Percentiles rank a stretch among this genome's conserved stretches.
phyloP scores from a whole-genome alignment of 2,888 invertebrate species.

The Cerastis rubricosa region DNA sequence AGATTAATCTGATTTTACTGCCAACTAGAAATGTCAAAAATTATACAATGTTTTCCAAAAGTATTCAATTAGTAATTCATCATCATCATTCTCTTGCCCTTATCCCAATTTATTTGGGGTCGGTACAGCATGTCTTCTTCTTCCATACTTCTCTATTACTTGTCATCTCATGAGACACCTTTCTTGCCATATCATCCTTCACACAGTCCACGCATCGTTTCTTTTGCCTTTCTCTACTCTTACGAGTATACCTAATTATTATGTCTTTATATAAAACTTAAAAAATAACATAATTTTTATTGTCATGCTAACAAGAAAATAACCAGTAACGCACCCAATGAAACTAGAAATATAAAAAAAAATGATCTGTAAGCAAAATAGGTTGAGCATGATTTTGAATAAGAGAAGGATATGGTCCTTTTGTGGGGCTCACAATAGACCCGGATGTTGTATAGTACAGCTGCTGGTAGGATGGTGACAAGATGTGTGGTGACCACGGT shows the following conservation, averaged over 20 bases:
- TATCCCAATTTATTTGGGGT: no score
- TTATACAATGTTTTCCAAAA: no score
- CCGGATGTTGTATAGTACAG: constrained; percentile 70
- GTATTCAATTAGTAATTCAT: no score
- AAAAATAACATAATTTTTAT: background rate
- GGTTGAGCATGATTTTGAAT: constrained; percentile 57
- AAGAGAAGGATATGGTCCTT: constrained; percentile 62
- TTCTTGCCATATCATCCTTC: no score
- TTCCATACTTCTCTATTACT: no score
- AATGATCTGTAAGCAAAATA: constrained; percentile 39
- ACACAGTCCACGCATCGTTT: no score
- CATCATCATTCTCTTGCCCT: no score
- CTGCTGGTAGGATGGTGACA: constrained; percentile 70
- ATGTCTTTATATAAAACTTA: background rate
- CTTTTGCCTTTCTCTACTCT: no score
- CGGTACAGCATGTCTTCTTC: no score
- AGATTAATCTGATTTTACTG: background rate
- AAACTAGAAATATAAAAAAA: constrained; percentile 11
- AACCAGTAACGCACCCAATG: background rate
- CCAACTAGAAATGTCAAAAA: background rate
- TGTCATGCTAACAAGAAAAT: background rate
- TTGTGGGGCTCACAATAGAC: constrained; percentile 62
- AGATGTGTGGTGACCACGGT: constrained; percentile 63
- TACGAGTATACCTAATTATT: background rate
- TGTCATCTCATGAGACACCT: no score